phyloP scores from a whole-genome alignment of 2,888 invertebrate species.

The Phaonia tiefii region DNA sequence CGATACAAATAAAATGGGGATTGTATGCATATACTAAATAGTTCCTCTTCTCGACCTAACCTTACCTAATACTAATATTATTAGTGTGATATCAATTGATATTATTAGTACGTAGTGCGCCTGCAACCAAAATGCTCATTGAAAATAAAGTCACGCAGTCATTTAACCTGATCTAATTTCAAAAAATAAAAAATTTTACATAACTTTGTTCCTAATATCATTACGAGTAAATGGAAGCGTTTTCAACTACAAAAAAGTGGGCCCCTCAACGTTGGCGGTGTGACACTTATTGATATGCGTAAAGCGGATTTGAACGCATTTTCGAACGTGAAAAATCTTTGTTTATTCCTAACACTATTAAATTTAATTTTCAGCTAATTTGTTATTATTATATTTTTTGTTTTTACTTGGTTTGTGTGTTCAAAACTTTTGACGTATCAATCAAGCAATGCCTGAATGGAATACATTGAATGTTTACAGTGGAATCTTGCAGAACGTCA shows the following conservation, averaged over 20 bases:
- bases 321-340: constrained; percentile 39
- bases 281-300: neutral
- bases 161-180: constrained; percentile 48
- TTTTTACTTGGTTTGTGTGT: neutral
- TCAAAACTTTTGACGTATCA: constrained; percentile 3
- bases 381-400: constrained; percentile 28
- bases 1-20: too few species aligned
- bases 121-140: too few species aligned
- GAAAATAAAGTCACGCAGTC: constrained; percentile 33
- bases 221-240: too few species aligned
- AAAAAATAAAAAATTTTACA: constrained; percentile 31
- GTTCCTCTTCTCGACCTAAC: too few species aligned
- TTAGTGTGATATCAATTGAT: too few species aligned
- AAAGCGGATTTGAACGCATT: constrained; percentile 27
- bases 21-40: too few species aligned
- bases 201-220: constrained; percentile 32
- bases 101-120: too few species aligned
- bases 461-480: too few species aligned
- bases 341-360: constrained; percentile 29
- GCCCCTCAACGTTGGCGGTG: too few species aligned
- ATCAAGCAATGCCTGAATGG: too few species aligned
- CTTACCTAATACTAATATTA: too few species aligned
- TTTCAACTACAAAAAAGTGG: too few species aligned
- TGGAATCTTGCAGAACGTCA: constrained; percentile 15
- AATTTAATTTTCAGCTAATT: constrained; percentile 35